phyloP scores from a whole-genome alignment of 1,140 invertebrate species.

The Prorops nasuta region DNA sequence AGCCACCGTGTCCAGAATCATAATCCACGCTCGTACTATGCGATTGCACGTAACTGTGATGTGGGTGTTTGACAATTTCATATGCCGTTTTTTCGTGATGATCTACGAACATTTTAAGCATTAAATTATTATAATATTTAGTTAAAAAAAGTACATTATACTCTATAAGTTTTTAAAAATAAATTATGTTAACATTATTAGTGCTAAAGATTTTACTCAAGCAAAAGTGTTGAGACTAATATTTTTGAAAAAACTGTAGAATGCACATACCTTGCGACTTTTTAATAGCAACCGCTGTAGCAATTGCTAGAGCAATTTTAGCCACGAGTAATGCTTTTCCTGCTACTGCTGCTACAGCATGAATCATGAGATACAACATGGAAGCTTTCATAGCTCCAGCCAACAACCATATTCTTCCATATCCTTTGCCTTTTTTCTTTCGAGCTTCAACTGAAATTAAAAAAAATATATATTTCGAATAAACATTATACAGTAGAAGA shows the following conservation, averaged over 20 bases:
- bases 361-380: conserved; percentile 72
- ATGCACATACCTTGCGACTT: conserved; percentile 62
- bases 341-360: conserved; percentile 70
- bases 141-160: neutral
- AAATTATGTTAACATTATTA: neutral
- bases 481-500: too few relatives aligned
- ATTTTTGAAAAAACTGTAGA: too few relatives aligned
- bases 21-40: conserved; percentile 74
- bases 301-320: conserved; percentile 74
- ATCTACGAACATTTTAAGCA: too few relatives aligned
- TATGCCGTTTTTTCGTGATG: conserved; percentile 73
- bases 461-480: conserved; percentile 8
- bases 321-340: conserved; percentile 72
- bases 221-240: too few relatives aligned
- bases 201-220: too few relatives aligned
- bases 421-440: conserved; percentile 55
- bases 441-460: conserved; percentile 29
- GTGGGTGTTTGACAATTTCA: conserved; percentile 82
- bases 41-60: conserved; percentile 72
- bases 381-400: conserved; percentile 67
- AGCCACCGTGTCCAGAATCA: conserved; percentile 62
- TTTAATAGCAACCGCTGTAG: conserved; percentile 74
- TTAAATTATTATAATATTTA: conserved; percentile 11
- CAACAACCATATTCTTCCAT: conserved; percentile 62
- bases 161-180: conserved; percentile 12